Evolutionary conservation across 2,888 invertebrate genomes (phyloP), one percentile per base, ranked within the genome.

Genomic region (Caenorhabditis sp.): DNA sequence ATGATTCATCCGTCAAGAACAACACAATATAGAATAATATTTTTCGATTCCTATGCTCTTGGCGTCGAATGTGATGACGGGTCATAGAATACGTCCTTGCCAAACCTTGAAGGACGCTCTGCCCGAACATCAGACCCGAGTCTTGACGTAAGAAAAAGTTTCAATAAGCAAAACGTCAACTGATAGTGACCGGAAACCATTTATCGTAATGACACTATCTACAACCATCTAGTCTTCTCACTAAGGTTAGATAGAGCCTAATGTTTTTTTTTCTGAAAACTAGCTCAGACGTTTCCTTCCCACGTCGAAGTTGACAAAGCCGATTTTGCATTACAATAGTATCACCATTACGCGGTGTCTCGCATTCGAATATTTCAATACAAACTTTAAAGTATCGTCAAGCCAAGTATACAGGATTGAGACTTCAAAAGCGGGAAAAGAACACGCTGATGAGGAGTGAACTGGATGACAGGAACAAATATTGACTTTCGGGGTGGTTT

Each of bases 401-500:
- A 35, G 6, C 35, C 9, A 35, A 17, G 13, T 24, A 26, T 37
- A 9, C 9, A 55, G 24, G 39, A 26, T 32, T 2, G 15, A 56
- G 17, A 37, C 32, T 22, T 43, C 43, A 48, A 48, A 48, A 30
- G 30, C 27, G 53, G 32, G 56, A 45, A 59, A 39, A 26, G 59
- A 32, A 59, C 56, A 43, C n/a, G 39, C 46, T 37, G 24, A 37
- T 65, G 55, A 55, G 32, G 52, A 11, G 52, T 52, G 52, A 52
- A 52, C 52, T 58, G 50, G 56, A 48, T 56, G 50, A 56, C 45
- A 39, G 48, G 27, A 41, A 56, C 45, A 45, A 53, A 55, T 45
- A 58, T 52, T 52, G 52, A 52, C 52, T 52, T 52, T 52, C 52
- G 52, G 27, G 32, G 52, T 50, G 32, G 52, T 35, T 20, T 52